Conservation (phyloP, 2,113 vertebrate species). For the Halcyon senegalensis region DNA sequence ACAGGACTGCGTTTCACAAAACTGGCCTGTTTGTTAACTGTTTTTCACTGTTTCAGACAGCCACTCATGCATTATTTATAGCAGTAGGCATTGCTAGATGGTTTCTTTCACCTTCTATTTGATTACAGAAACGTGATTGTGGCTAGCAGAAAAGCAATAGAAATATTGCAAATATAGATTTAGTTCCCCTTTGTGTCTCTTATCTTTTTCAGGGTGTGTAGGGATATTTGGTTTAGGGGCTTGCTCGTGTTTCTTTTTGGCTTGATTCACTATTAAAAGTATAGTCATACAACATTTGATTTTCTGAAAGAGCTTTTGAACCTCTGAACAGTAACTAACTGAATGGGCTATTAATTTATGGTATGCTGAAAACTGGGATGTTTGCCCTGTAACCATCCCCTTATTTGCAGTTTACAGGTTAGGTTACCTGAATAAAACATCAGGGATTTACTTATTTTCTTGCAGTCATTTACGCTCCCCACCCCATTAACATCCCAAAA, state of each 20-base stretch:
- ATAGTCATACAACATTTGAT: neutral
- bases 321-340: neutral
- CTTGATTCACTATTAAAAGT: neutral
- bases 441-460: neutral
- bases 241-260: neutral
- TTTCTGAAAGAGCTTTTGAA: neutral
- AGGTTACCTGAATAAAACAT: neutral
- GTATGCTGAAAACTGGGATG: neutral
- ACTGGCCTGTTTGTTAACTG: slow-evolving; percentile 19
- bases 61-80: slow-evolving; percentile 30
- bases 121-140: slow-evolving; percentile 33
- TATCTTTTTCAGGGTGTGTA: neutral
- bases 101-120: slow-evolving; percentile 52
- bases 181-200: slow-evolving; percentile 12
- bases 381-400: neutral
- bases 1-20: slow-evolving; percentile 9
- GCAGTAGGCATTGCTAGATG: slow-evolving; percentile 2
- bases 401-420: slow-evolving; percentile 9
- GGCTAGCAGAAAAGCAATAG: slow-evolving; percentile 31
- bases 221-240: neutral
- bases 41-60: slow-evolving; percentile 42
- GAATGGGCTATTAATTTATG: neutral
- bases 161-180: slow-evolving; percentile 25
- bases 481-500: neutral
- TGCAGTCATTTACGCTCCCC: neutral